A percentile compares a stretch with the other conserved stretches of the same genome.
phyloP scores from a whole-genome alignment of 2,797 vertebrate species.

The Hippopotamyrus pictus region DNA sequence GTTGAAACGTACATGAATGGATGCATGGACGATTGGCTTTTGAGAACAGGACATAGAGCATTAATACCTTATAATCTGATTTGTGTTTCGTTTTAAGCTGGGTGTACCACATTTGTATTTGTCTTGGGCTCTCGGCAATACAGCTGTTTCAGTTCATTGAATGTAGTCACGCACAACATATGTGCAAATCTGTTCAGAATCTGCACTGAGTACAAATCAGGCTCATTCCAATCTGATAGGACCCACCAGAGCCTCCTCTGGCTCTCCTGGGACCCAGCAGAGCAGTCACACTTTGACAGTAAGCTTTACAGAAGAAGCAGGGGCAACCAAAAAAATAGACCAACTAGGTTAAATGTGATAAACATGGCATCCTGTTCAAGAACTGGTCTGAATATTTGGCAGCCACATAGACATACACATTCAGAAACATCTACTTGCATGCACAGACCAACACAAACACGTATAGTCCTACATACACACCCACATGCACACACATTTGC shows the following conservation, averaged over 20 bases:
- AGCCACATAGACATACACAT: not conserved
- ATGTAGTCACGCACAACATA: not conserved
- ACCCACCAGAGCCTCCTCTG: not conserved
- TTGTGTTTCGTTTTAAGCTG: not conserved
- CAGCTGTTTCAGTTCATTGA: not conserved
- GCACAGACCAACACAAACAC: not conserved
- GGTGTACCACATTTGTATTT: not conserved
- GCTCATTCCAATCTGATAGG: constrained; percentile 19
- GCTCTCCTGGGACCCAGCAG: not conserved
- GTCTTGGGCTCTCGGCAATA: not conserved
- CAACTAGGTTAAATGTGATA: not conserved
- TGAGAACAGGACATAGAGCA: not conserved
- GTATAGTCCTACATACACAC: not conserved
- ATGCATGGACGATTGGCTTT: not conserved
- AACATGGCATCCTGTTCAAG: not conserved
- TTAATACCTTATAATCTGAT: not conserved
- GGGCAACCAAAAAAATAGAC: not conserved
- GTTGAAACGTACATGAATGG: not conserved
- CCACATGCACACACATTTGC: not conserved
- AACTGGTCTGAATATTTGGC: not conserved
- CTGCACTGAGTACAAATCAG: not conserved
- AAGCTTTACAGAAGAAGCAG: not conserved
- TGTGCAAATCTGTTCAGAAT: not conserved
- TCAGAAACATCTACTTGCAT: not conserved
- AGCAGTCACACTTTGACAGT: not conserved